Base-by-base conservation (phyloP, 2,113 vertebrate genomes). In the Craseonycteris thonglongyai region DNA sequence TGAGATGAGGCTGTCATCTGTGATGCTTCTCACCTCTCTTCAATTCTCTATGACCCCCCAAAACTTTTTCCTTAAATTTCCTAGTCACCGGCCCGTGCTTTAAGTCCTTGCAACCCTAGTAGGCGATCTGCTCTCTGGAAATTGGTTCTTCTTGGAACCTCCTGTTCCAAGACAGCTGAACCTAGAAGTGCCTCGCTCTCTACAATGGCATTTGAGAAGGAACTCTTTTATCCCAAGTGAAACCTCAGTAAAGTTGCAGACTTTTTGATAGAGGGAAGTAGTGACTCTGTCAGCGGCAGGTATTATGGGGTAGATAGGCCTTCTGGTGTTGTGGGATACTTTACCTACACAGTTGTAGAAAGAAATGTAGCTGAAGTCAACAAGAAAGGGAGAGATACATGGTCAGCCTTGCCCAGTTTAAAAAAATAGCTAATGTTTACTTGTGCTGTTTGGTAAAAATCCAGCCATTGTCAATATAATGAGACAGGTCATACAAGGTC, bases 321-420 rank as follows among this genome's bases (percentile, higher is more conserved):
- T n/a, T 65, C 59, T 12, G 78, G 11, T 13, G 69, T n/a, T 4
- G 1, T 26, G 24, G 22, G 78, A n/a, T 22, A 0, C 19, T 19
- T 38, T 3, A 9, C 16, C 45, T 2, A 1, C 6, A 1, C 5
- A 4, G 28, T 35, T 54, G 54, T 61, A 30, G 56, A 21, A 71
- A 35, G 30, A 33, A 16, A 19, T 4, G n/a, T 22, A 13, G 35
- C 76, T 13, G 24, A 8, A 8, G 28, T 56, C 30, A 6, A 18
- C 2, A 21, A 26, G 33, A n/a, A 42, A 7, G 0, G 2, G n/a
- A 13, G 68, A 40, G 42, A 22, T 1, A 7, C 3, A 0, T 3
- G 13, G 22, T 5, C 49, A 13, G 4, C 18, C 18, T 26, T 21
- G 49, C 28, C 19, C 26, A 3, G 49, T 51, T 12, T 16, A n/a